phyloP scores from a whole-genome alignment of 2,888 invertebrate species.

The Falcaria lacertinaria region DNA sequence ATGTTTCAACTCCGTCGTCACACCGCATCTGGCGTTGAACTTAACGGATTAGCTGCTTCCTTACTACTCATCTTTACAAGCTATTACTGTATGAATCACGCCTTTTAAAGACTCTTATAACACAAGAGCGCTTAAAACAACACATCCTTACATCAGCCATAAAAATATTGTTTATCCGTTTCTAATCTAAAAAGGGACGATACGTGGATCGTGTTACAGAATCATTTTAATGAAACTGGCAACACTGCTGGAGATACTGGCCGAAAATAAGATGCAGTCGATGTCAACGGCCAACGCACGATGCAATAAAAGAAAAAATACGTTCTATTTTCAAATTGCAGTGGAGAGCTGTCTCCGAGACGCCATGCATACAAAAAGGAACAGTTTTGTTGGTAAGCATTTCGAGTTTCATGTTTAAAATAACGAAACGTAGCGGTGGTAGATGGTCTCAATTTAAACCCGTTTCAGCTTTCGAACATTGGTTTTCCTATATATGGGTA shows the following conservation, averaged over 20 bases:
- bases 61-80: neutral
- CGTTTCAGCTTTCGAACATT: neutral
- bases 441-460: neutral
- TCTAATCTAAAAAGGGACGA: too few relatives aligned
- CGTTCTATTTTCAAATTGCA: slow-evolving; percentile 72
- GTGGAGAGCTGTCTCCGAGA: slow-evolving; percentile 42
- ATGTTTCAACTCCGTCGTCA: slow-evolving; percentile 1
- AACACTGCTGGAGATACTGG: slow-evolving; percentile 59
- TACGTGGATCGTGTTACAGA: slow-evolving; percentile 34
- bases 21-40: slow-evolving; percentile 1
- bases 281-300: slow-evolving; percentile 65
- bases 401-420: slow-evolving; percentile 5
- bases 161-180: neutral
- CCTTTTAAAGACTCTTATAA: neutral
- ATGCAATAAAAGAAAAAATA: slow-evolving; percentile 64
- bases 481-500: slow-evolving; percentile 1
- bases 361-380: slow-evolving; percentile 46
- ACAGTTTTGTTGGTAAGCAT: slow-evolving; percentile 29
- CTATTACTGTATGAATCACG: neutral
- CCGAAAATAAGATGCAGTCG: slow-evolving; percentile 67
- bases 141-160: neutral
- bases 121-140: neutral
- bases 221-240: slow-evolving; percentile 51
- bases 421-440: neutral
- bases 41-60: neutral